A percentile compares a stretch with the other conserved stretches of the same genome.
Conservation (phyloP, 2,888 invertebrate species). For the Nebria brevicollis region DNA sequence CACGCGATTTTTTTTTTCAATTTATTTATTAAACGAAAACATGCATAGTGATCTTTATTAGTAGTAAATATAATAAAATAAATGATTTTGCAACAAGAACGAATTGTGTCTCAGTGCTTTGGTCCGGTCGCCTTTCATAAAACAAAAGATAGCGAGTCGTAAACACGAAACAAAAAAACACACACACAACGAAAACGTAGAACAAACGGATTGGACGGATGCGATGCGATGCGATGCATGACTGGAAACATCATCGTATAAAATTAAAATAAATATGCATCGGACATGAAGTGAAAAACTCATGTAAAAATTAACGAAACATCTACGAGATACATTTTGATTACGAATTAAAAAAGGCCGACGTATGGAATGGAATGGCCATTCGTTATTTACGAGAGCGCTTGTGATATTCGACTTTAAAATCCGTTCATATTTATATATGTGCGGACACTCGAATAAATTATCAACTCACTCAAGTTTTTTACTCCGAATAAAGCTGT, state of each 20-base stretch:
- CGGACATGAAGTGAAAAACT: slow-evolving; percentile 46
- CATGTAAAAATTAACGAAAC: slow-evolving; percentile 48
- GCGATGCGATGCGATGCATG: slow-evolving; percentile 35
- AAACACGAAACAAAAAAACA: slow-evolving; percentile 31
- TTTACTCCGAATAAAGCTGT: no score
- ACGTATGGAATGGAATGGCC: neutral
- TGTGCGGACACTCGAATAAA: no score
- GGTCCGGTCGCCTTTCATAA: slow-evolving; percentile 26
- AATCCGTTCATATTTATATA: slow-evolving; percentile 40
- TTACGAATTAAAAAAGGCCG: slow-evolving; percentile 45
- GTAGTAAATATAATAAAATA: no score
- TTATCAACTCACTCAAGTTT: no score
- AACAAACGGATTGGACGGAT: neutral
- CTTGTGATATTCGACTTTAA: slow-evolving; percentile 44
- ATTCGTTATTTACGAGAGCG: slow-evolving; percentile 19
- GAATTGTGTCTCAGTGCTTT: neutral
- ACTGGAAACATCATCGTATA: slow-evolving; percentile 43
- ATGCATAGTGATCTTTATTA: neutral
- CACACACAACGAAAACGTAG: slow-evolving; percentile 17
- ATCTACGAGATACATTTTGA: slow-evolving; percentile 47
- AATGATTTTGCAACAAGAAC: no score
- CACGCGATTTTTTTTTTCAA: no score
- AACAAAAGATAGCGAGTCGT: slow-evolving; percentile 44
- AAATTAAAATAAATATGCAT: slow-evolving; percentile 47
- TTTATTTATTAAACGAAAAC: no score